Evolutionary conservation across 2,888 invertebrate species (phyloP).

Genomic region (Phyto melanocephala): DNA sequence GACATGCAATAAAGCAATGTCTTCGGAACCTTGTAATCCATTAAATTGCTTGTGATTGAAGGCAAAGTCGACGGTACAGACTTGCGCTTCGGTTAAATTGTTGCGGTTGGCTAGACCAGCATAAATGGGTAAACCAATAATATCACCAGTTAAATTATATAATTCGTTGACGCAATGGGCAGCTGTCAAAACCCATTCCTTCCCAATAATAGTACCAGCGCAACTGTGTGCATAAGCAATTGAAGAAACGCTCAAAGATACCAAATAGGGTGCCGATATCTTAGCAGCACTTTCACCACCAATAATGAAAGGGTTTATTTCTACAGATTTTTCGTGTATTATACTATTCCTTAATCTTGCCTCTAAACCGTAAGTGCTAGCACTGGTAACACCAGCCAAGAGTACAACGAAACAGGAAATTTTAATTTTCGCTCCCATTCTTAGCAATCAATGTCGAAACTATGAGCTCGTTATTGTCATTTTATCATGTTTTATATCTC

Average conservation of each 20-base stretch:
- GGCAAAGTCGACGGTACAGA: constrained; percentile 72
- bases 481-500: constrained; percentile 45
- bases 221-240: constrained; percentile 76
- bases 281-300: constrained; percentile 67
- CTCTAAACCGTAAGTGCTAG: constrained; percentile 46
- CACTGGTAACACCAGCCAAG: constrained; percentile 62
- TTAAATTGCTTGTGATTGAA: constrained; percentile 74
- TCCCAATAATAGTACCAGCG: constrained; percentile 78
- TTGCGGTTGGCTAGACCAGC: constrained; percentile 71
- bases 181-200: constrained; percentile 77
- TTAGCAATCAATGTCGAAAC: constrained; percentile 41
- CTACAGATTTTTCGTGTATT: constrained; percentile 21
- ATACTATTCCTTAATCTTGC: constrained; percentile 40
- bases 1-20: constrained; percentile 80
- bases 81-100: constrained; percentile 69
- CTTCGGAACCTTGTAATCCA: constrained; percentile 79
- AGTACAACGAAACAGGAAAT: constrained; percentile 41
- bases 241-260: constrained; percentile 70
- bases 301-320: constrained; percentile 68
- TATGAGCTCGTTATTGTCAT: not conserved
- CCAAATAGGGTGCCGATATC: constrained; percentile 70
- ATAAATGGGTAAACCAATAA: constrained; percentile 70
- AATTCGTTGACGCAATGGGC: constrained; percentile 72
- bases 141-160: constrained; percentile 52
- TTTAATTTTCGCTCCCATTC: constrained; percentile 46